Evolutionary conservation across 2,797 vertebrate species (phyloP).

Genomic region (Phalanger gymnotis): DNA sequence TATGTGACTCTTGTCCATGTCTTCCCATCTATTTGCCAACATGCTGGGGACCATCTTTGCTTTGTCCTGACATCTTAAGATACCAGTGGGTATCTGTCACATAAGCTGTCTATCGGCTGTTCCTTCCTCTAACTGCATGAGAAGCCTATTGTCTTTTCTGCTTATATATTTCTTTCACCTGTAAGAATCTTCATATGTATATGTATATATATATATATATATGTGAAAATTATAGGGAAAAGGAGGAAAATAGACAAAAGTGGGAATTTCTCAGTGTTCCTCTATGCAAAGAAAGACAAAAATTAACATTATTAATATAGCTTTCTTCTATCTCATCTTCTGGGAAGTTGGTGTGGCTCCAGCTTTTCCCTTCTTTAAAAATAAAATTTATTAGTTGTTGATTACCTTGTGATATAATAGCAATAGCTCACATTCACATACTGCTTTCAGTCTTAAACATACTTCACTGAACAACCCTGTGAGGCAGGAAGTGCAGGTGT

Average conservation of each 20-base stretch:
- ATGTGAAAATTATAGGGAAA: neutral
- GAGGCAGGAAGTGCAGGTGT: neutral
- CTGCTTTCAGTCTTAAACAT: neutral
- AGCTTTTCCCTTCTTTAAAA: neutral
- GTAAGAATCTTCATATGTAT: neutral
- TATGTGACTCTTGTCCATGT: neutral
- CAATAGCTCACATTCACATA: neutral
- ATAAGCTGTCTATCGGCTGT: neutral
- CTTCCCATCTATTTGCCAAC: neutral
- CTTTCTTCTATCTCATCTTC: neutral
- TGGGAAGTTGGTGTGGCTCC: neutral
- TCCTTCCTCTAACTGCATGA: neutral
- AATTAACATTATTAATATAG: neutral
- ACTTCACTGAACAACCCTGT: neutral
- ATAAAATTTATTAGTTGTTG: neutral
- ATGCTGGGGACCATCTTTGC: neutral
- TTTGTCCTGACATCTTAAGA: neutral
- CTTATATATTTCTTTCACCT: neutral
- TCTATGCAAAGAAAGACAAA: neutral
- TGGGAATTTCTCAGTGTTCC: neutral
- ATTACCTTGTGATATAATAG: neutral
- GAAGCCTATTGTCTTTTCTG: neutral
- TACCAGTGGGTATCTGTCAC: neutral
- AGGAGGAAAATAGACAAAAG: neutral
- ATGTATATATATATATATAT: neutral